Evolutionary conservation across 2,113 vertebrate genomes (phyloP).

Genomic region (Lepisosteus oculatus): DNA sequence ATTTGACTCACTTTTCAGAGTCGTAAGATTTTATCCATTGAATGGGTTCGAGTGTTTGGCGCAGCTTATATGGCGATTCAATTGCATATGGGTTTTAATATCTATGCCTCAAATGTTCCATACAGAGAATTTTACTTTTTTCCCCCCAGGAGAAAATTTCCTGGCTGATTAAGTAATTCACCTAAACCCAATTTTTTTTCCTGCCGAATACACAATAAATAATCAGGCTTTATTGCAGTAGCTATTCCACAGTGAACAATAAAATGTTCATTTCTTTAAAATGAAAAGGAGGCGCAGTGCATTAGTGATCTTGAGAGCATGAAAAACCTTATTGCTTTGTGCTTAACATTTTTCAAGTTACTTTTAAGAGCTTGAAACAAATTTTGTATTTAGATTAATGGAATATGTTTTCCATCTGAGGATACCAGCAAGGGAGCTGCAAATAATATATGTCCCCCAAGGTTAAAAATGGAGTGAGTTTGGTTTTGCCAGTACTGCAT

Average conservation of each 20-base stretch:
- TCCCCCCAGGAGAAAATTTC: slow-evolving; percentile 70
- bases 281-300: slow-evolving; percentile 77
- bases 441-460: slow-evolving; percentile 73
- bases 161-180: slow-evolving; percentile 66
- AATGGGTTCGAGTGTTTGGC: no score
- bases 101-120: neutral
- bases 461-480: slow-evolving; percentile 76
- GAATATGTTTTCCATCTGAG: slow-evolving; percentile 75
- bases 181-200: slow-evolving; percentile 52
- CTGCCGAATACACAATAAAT: slow-evolving; percentile 73
- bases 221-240: slow-evolving; percentile 76
- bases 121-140: slow-evolving; percentile 54
- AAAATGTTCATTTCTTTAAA: slow-evolving; percentile 79
- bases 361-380: slow-evolving; percentile 69
- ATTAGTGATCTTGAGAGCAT: slow-evolving; percentile 79
- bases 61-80: neutral
- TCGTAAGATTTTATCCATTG: no score
- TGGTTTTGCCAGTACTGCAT: slow-evolving; percentile 71
- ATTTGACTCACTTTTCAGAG: no score
- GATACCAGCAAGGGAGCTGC: slow-evolving; percentile 66
- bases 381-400: slow-evolving; percentile 84
- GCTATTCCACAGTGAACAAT: slow-evolving; percentile 79
- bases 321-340: slow-evolving; percentile 78
- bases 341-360: slow-evolving; percentile 78
- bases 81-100: neutral